A percentile compares a stretch with the other conserved stretches of the same genome.
Conservation (phyloP, 2,113 vertebrate genomes). For the Phaetusa simplex region DNA sequence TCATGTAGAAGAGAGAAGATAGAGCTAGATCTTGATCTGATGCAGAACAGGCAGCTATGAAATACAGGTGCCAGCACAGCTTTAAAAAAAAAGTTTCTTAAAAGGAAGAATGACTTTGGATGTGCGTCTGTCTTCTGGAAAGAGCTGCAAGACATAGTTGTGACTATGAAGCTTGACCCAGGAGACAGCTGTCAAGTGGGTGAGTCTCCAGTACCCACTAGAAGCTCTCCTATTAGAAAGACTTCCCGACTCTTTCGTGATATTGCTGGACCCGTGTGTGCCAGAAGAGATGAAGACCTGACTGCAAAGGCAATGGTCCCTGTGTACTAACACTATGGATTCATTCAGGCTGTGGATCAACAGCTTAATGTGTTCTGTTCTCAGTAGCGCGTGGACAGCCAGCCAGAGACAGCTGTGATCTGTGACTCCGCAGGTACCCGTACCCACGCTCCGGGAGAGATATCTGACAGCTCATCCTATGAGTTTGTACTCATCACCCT, state of each 20-base stretch:
- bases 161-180: background rate
- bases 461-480: background rate
- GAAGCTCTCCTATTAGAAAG: background rate
- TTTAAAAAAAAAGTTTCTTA: background rate
- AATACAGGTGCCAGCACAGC: background rate
- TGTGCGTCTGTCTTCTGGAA: background rate
- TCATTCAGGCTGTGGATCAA: background rate
- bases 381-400: background rate
- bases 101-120: background rate
- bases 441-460: background rate
- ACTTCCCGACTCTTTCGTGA: background rate
- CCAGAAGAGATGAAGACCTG: background rate
- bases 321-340: background rate
- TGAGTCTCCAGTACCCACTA: background rate
- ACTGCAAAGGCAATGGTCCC: background rate
- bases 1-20: background rate
- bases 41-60: background rate
- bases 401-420: background rate
- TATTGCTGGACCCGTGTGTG: background rate
- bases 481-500: background rate
- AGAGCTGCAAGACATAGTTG: background rate
- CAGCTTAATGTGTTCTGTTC: background rate
- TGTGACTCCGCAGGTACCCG: background rate
- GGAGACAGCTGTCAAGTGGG: background rate
- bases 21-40: background rate